phyloP scores from a whole-genome alignment of 2,888 invertebrate genomes.

The Strigamia crassipes region DNA sequence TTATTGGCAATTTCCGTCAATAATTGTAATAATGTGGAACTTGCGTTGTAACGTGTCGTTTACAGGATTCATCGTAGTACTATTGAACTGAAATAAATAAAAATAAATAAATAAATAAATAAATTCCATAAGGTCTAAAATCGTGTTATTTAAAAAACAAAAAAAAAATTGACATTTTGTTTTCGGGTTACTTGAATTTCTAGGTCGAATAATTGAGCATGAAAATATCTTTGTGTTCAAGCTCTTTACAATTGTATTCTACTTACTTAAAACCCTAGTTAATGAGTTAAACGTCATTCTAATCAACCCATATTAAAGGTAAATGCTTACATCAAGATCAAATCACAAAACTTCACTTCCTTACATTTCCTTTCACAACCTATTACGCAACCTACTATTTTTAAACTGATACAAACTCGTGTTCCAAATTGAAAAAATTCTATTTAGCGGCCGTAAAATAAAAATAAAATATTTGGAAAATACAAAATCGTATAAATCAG shows the following conservation, averaged over 20 bases:
- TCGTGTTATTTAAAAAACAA: background rate
- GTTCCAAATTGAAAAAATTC: slow-evolving; percentile 30
- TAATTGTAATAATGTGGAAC: background rate
- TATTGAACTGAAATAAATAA: background rate
- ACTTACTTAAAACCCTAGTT: background rate
- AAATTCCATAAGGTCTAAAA: background rate
- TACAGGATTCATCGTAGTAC: slow-evolving; percentile 15
- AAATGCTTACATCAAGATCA: slow-evolving; percentile 21
- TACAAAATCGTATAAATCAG: background rate
- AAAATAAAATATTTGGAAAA: background rate
- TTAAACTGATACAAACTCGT: slow-evolving; percentile 13
- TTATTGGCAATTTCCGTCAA: slow-evolving; percentile 30
- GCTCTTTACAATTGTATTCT: background rate
- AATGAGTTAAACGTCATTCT: background rate
- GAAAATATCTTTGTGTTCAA: background rate
- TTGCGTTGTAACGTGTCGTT: background rate
- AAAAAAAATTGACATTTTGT: background rate
- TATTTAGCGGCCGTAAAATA: background rate
- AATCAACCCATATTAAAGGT: slow-evolving; percentile 7
- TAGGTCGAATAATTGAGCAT: background rate
- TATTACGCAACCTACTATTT: slow-evolving; percentile 32
- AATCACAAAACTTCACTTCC: slow-evolving; percentile 32
- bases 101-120: background rate
- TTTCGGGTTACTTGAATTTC: slow-evolving; percentile 26
- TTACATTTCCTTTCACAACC: slow-evolving; percentile 40